Conservation (phyloP, 2,888 invertebrate species). For the Acanthosepion esculentum region DNA sequence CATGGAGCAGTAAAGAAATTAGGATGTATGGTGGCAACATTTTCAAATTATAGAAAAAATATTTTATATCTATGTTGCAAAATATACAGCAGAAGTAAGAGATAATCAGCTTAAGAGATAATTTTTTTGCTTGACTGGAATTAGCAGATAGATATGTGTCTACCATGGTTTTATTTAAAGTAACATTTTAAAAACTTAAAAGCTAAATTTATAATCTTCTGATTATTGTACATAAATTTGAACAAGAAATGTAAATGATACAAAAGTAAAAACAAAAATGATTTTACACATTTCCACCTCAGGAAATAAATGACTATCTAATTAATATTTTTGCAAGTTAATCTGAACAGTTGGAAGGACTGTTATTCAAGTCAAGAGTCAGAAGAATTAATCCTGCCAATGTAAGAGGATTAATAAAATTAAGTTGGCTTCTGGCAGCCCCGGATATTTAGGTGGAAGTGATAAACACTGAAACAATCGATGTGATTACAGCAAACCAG, state of each 20-base stretch:
- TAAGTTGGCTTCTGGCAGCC: not conserved
- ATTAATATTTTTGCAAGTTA: not conserved
- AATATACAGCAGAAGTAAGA: not conserved
- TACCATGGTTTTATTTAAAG: not conserved
- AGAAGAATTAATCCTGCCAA: constrained; percentile 33
- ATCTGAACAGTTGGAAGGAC: not conserved
- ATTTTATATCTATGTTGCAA: no score
- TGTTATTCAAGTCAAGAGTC: not conserved
- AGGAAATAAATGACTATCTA: not conserved
- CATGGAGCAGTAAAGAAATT: no score
- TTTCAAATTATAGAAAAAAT: no score
- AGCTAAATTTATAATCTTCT: not conserved
- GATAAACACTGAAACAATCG: not conserved
- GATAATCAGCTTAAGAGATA: not conserved
- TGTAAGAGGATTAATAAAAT: constrained; percentile 21
- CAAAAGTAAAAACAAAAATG: not conserved
- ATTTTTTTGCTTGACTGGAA: not conserved
- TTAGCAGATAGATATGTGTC: not conserved
- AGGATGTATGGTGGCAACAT: no score
- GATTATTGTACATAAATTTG: not conserved
- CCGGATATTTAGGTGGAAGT: not conserved
- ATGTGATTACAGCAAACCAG: not conserved
- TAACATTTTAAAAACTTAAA: not conserved
- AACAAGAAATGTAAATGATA: not conserved
- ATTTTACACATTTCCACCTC: not conserved